Base-by-base conservation (phyloP, 1,140 invertebrate genomes). In the Coptotermes formosanus region DNA sequence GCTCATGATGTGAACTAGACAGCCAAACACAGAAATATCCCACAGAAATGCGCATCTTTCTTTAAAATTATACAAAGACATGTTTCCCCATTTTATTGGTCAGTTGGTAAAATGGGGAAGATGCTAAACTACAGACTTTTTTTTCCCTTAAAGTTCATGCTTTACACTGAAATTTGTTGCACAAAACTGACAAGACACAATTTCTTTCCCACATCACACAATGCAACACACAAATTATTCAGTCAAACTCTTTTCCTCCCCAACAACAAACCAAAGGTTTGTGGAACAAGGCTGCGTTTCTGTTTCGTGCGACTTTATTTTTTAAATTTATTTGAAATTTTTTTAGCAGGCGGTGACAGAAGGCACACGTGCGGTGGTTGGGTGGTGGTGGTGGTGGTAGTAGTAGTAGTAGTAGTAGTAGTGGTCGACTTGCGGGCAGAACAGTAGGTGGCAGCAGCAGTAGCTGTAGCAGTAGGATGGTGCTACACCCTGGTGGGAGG, bases 401-500 rank as follows among this genome's bases (percentile, higher is more conserved):
- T 82, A 44, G 8, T 21, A 82, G 81, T 11, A 82, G 81, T 32
- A 30, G 82, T 82, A 45, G 82, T 45, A 82, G 82, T 43, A 82
- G 82, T 43, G 45, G 82, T 43, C 38, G 82, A 83, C 21, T 43
- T 44, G 45, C 82, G 45, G 25, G 82, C 38, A 83, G 82, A 83
- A 83, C 38, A 83, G 45, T 43, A 83, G 45, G 82, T 83, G 82
- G 82, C 45, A 48, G 64, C 64, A 75, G 64, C 64, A 16, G 64
- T 75, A 75, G 64, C 64, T 75, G 82, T 83, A 48, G 43, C 82
- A 25, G 82, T 44, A 43, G 64, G 82, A 83, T 43, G 82, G 32
- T 82, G 82, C 44, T 82, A 86, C 93, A 95, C 95, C 92, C 94
- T 94, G 93, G 95, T 95, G 91, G 95, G 95, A 88, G 95, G 94